Conservation (phyloP, 2,888 invertebrate genomes). For the Doris montereyensis region DNA sequence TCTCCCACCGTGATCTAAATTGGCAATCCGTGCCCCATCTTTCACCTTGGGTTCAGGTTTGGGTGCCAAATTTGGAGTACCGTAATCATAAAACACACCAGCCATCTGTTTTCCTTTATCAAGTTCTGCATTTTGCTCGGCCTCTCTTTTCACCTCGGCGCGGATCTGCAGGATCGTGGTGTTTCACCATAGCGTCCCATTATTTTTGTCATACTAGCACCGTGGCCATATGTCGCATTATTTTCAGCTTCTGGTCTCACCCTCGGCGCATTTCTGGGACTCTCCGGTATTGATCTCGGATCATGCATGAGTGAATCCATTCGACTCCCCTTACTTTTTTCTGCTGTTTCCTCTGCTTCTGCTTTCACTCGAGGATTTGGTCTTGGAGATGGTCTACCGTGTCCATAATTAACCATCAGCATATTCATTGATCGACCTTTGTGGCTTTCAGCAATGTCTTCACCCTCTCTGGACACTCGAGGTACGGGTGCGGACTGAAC, state of each 20-base stretch:
- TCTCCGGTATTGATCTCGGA: conserved; percentile 34
- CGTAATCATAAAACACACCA: conserved; percentile 56
- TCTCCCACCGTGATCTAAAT: conserved; percentile 59
- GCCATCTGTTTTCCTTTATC: conserved; percentile 59
- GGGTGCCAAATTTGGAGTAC: conserved; percentile 49
- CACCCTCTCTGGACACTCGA: conserved; percentile 32
- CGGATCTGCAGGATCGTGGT: conserved; percentile 54
- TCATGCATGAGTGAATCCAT: conserved; percentile 38
- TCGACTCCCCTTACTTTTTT: conserved; percentile 52
- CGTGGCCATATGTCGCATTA: conserved; percentile 56
- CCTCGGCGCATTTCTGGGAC: conserved; percentile 46
- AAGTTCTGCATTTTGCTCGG: conserved; percentile 53
- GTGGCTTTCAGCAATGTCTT: conserved; percentile 57
- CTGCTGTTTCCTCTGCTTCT: conserved; percentile 62
- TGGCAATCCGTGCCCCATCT: conserved; percentile 54
- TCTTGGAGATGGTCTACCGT: conserved; percentile 37
- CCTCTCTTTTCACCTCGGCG: conserved; percentile 60
- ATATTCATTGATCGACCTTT: conserved; percentile 48
- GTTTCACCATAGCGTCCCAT: conserved; percentile 57
- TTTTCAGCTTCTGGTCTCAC: conserved; percentile 58
- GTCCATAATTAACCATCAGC: conserved; percentile 39
- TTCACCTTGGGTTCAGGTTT: conserved; percentile 57
- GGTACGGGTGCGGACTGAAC: conserved; percentile 50
- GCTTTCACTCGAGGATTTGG: conserved; percentile 55
- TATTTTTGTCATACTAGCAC: conserved; percentile 58